Evolutionary conservation across 1,140 invertebrate genomes (phyloP).

Genomic region (Ceratina calcarata): DNA sequence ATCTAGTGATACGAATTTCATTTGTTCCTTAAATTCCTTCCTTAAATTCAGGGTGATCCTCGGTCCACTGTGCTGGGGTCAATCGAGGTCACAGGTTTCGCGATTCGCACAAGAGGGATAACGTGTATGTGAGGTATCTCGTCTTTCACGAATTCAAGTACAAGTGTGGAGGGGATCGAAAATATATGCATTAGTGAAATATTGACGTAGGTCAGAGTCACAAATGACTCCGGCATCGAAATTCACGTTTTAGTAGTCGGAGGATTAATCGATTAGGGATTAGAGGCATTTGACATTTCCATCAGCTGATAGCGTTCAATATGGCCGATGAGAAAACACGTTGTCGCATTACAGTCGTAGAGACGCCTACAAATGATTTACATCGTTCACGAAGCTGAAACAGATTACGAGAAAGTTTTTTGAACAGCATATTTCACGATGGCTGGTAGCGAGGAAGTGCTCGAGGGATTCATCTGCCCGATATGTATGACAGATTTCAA

Average conservation of each 20-base stretch:
- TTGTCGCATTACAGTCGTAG: slow-evolving; percentile 6
- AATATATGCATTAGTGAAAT: no score
- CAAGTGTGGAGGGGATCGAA: no score
- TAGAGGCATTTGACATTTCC: slow-evolving; percentile 41
- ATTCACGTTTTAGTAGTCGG: no score
- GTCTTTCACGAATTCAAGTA: no score
- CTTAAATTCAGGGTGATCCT: no score
- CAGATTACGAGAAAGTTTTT: background rate
- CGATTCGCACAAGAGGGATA: no score
- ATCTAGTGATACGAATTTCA: no score
- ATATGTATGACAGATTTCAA: slow-evolving; percentile 95
- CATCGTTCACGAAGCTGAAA: background rate
- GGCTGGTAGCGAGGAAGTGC: slow-evolving; percentile 82
- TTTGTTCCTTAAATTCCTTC: background rate
- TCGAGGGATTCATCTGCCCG: slow-evolving; percentile 96
- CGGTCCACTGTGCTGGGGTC: no score
- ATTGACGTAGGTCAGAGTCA: no score
- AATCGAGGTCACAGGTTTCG: no score
- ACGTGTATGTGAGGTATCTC: no score
- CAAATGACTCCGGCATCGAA: no score
- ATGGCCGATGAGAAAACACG: slow-evolving; percentile 44
- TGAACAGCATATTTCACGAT: slow-evolving; percentile 65
- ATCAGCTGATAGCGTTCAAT: slow-evolving; percentile 57
- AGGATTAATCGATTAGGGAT: background rate
- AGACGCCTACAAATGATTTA: slow-evolving; percentile 37